A percentile compares a stretch with the other conserved stretches of the same genome.
Evolutionary conservation across 2,888 invertebrate species (phyloP).

Genomic region (Dasypogon diadema): DNA sequence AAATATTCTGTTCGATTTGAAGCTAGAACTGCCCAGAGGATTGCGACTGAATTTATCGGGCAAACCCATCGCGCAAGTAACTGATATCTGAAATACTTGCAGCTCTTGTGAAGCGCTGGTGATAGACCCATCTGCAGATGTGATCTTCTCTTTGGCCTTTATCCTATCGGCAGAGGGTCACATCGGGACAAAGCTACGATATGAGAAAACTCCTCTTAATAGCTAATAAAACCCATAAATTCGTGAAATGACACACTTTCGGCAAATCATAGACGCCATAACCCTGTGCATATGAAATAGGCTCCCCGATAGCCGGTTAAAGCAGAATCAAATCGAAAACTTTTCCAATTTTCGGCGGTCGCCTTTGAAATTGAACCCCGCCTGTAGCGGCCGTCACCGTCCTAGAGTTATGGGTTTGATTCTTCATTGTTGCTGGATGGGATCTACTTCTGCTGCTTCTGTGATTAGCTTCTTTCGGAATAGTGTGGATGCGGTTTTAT

Average conservation of each 20-base stretch:
- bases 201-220: constrained; percentile 10
- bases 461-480: constrained; percentile 34
- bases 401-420: constrained; percentile 19
- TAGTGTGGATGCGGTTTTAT: too few relatives aligned
- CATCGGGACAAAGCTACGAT: constrained; percentile 1
- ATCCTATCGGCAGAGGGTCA: constrained; percentile 1
- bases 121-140: constrained; percentile 15
- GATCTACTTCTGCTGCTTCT: neutral
- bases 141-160: constrained; percentile 11
- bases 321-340: neutral
- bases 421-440: constrained; percentile 29
- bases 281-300: constrained; percentile 19
- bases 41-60: neutral
- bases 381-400: constrained; percentile 1
- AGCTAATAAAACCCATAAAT: constrained; percentile 32
- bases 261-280: constrained; percentile 30
- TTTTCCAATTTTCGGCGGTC: constrained; percentile 36
- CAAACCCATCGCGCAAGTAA: constrained; percentile 8
- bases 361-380: constrained; percentile 36
- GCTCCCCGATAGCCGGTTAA: neutral
- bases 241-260: constrained; percentile 37
- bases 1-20: neutral
- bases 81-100: constrained; percentile 28
- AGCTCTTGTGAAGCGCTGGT: constrained; percentile 1
- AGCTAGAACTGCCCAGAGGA: constrained; percentile 8